A percentile compares a stretch with the other conserved stretches of the same genome.
Conservation (phyloP, 2,797 vertebrate species). For the Otolemur crassicaudatus region DNA sequence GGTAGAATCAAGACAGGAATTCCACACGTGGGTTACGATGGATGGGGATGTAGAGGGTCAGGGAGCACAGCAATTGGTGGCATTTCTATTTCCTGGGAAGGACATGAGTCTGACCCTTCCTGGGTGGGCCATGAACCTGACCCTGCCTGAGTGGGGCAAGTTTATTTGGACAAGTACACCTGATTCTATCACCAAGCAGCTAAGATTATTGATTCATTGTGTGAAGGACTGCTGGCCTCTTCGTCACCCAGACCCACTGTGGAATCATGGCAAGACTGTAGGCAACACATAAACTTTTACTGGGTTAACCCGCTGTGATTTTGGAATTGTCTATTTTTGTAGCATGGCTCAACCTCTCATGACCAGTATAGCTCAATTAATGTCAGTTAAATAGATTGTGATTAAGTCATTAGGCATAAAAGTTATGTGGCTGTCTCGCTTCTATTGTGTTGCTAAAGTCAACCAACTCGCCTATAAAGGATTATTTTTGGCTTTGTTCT, state of each 20-base stretch:
- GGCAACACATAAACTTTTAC: not conserved
- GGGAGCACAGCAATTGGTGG: no score
- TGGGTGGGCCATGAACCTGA: no score
- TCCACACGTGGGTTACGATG: no score
- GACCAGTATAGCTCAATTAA: not conserved
- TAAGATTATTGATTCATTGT: not conserved
- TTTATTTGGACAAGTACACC: no score
- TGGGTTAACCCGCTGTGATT: not conserved
- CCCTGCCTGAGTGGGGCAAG: no score
- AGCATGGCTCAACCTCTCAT: not conserved
- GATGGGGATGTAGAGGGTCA: no score
- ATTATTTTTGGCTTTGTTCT: conserved; percentile 15
- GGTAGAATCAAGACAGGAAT: no score
- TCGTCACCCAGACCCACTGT: not conserved
- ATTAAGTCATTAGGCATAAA: conserved; percentile 11
- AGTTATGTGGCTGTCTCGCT: not conserved
- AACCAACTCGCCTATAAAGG: not conserved
- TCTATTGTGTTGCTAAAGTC: not conserved
- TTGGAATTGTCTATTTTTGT: not conserved
- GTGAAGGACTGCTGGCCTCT: not conserved
- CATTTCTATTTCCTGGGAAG: no score
- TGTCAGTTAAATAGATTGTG: not conserved
- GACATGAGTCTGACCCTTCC: no score
- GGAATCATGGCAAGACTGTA: not conserved
- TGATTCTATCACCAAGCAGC: not conserved